Conservation (phyloP, 1,140 invertebrate genomes). For the Drosophila kurseongensis region DNA sequence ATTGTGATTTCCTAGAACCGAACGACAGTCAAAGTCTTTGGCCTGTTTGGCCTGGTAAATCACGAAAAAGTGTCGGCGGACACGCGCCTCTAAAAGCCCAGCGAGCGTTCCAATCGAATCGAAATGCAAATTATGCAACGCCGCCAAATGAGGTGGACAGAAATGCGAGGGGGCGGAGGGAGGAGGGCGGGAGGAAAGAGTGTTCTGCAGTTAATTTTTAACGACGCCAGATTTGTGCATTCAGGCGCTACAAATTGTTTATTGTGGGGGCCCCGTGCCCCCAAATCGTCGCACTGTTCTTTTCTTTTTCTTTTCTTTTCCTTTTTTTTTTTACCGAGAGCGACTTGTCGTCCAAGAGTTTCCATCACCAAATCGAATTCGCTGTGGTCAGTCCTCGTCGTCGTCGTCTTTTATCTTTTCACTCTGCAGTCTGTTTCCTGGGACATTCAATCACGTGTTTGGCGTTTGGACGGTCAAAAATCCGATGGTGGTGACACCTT, state of each 20-base stretch:
- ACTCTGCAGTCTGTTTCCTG: constrained; percentile 4
- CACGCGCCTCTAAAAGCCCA: constrained; percentile 73
- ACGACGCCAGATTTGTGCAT: constrained; percentile 80
- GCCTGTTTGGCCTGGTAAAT: constrained; percentile 66
- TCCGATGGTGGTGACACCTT: neutral
- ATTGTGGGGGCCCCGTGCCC: constrained; percentile 64
- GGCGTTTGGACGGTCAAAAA: neutral
- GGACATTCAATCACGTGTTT: constrained; percentile 9
- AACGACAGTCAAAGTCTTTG: constrained; percentile 36
- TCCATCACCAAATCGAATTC: constrained; percentile 75
- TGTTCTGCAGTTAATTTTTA: constrained; percentile 75
- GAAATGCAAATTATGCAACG: constrained; percentile 83
- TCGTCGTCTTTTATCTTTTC: constrained; percentile 24
- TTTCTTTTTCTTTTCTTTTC: neutral
- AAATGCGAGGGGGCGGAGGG: neutral
- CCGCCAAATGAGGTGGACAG: constrained; percentile 34
- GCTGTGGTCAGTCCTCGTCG: constrained; percentile 61
- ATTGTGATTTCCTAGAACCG: constrained; percentile 82
- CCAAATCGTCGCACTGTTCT: constrained; percentile 22
- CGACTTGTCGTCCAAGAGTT: constrained; percentile 21
- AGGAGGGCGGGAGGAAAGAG: neutral
- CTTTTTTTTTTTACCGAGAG: constrained; percentile 1
- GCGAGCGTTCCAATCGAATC: constrained; percentile 75
- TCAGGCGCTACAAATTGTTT: constrained; percentile 82
- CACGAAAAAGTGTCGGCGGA: constrained; percentile 83